Evolutionary conservation across 2,888 invertebrate genomes (phyloP).

Genomic region (Xanthia icteritia): DNA sequence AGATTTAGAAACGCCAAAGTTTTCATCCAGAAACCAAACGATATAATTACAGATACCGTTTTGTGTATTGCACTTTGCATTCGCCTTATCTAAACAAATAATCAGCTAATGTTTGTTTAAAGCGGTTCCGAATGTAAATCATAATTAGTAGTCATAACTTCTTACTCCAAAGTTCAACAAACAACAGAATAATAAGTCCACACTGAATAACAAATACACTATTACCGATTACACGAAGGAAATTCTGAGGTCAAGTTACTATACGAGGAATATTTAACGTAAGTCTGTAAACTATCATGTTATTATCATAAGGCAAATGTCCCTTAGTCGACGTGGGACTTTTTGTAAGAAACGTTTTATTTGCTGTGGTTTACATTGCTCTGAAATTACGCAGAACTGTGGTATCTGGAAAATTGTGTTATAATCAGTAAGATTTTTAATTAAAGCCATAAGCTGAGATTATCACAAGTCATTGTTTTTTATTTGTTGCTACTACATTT

Average conservation of each 20-base stretch:
- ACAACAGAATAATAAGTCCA: slow-evolving; percentile 59
- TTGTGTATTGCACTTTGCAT: not conserved
- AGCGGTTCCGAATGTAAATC: slow-evolving; percentile 28
- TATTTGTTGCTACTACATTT: not conserved
- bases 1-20: not conserved
- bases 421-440: not conserved
- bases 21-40: not conserved
- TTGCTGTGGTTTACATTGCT: slow-evolving; percentile 10
- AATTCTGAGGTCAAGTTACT: slow-evolving; percentile 64
- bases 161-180: slow-evolving; percentile 59
- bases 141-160: slow-evolving; percentile 59
- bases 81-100: not conserved
- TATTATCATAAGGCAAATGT: slow-evolving; percentile 51
- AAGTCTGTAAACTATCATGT: slow-evolving; percentile 45
- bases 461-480: not conserved
- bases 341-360: slow-evolving; percentile 8
- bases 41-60: not conserved
- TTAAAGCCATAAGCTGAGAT: not conserved
- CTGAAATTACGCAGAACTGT: not conserved
- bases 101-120: not conserved
- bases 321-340: slow-evolving; percentile 8
- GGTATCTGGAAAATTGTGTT: not conserved
- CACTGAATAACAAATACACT: slow-evolving; percentile 65
- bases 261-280: slow-evolving; percentile 59
- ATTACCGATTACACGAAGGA: slow-evolving; percentile 64